Percentiles rank a stretch among this genome's conserved stretches.
These are phyloP conservation scores for Cydia splendana DNA, from an alignment of 1,140 invertebrate genomes.

Conservation along the genomic window DNA sequence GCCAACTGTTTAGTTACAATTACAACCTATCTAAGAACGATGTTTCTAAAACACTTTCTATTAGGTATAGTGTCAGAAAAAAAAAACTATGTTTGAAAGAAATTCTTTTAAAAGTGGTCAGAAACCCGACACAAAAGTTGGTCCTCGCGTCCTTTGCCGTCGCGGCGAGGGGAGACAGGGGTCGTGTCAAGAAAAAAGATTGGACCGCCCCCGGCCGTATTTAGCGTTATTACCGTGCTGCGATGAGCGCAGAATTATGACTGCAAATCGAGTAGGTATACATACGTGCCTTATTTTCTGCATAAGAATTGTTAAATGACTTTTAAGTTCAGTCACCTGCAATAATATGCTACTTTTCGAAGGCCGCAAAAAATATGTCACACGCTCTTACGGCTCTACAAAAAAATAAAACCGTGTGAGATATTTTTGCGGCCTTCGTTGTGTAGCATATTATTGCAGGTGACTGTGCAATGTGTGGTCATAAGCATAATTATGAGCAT, in stretches of 20 bases:
- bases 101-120: not conserved
- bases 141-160: not conserved
- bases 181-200: constrained; percentile 19
- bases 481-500: too few relatives aligned
- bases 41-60: not conserved
- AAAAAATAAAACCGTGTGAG: too few relatives aligned
- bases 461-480: too few relatives aligned
- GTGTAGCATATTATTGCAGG: too few relatives aligned
- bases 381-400: too few relatives aligned
- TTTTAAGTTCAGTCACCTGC: too few relatives aligned
- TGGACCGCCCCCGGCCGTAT: not conserved
- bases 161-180: constrained; percentile 11
- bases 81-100: not conserved
- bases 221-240: constrained; percentile 2
- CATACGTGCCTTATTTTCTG: not conserved
- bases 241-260: not conserved
- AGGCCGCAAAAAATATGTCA: too few relatives aligned
- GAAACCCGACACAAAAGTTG: not conserved
- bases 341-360: too few relatives aligned
- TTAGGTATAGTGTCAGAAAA: not conserved
- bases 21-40: too few relatives aligned
- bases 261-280: not conserved
- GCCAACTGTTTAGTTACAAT: too few relatives aligned
- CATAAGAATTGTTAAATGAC: not conserved
- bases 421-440: too few relatives aligned